A percentile compares a stretch with the other conserved stretches of the same genome.
These are phyloP conservation scores for Caenorhabditis afra DNA, from an alignment of 2,888 invertebrate species.

Conservation along the genomic window DNA sequence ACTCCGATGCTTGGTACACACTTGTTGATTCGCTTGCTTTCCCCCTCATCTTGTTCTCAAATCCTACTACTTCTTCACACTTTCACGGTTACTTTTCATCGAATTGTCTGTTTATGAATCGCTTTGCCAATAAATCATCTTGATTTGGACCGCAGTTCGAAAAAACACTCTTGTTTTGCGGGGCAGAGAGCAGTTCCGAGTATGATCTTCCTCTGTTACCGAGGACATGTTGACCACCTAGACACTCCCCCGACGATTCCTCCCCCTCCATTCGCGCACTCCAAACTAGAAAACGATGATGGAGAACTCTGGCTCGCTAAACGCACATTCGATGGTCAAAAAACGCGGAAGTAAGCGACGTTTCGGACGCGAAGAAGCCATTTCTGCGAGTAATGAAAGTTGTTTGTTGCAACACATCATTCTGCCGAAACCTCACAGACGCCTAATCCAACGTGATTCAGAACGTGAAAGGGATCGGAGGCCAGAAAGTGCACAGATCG, in stretches of 20 bases:
- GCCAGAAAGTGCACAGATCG: background rate
- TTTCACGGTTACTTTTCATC: slow-evolving; percentile 30
- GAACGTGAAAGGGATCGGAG: background rate
- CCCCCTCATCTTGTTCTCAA: background rate
- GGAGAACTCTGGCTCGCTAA: no score
- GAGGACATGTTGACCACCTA: no score
- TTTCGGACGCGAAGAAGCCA: background rate
- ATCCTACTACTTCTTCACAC: slow-evolving; percentile 2
- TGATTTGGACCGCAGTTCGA: slow-evolving; percentile 1
- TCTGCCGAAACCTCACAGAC: background rate
- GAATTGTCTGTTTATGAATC: slow-evolving; percentile 22
- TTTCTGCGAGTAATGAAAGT: background rate
- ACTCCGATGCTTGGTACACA: slow-evolving; percentile 28
- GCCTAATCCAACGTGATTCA: background rate
- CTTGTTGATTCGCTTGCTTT: slow-evolving; percentile 10
- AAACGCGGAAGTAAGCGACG: slow-evolving; percentile 10
- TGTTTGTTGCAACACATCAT: slow-evolving; percentile 13
- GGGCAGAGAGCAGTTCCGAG: no score
- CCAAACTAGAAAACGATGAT: no score
- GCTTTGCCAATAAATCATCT: slow-evolving; percentile 39
- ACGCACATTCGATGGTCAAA: background rate
- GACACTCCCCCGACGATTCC: no score
- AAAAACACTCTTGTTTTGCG: no score
- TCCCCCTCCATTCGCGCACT: no score
- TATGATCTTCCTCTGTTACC: no score